phyloP scores from a whole-genome alignment of 1,140 invertebrate species.

The Cydia pomonella region DNA sequence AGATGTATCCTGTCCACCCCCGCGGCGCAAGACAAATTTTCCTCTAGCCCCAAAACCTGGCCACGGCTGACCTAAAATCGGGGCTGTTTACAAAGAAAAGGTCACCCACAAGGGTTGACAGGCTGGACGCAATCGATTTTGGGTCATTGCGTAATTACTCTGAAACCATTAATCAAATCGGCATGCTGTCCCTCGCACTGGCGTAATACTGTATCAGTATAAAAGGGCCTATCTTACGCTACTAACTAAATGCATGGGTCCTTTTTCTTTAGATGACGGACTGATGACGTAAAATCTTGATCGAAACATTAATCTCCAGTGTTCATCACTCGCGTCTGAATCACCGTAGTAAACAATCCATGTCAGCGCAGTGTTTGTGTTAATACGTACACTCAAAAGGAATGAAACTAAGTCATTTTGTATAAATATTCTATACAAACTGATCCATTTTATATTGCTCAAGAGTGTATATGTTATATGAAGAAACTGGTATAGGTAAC shows the following conservation, averaged over 20 bases:
- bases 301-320: slow-evolving; percentile 14
- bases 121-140: slow-evolving; percentile 54
- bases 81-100: slow-evolving; percentile 50
- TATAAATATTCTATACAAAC: no score
- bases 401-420: no score
- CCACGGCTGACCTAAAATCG: slow-evolving; percentile 55
- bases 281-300: slow-evolving; percentile 11
- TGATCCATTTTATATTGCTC: no score
- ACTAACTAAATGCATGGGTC: not conserved
- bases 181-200: slow-evolving; percentile 1
- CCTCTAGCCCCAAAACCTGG: slow-evolving; percentile 48
- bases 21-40: slow-evolving; percentile 25
- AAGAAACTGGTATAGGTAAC: slow-evolving; percentile 11
- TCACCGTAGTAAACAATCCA: slow-evolving; percentile 9
- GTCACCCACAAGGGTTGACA: slow-evolving; percentile 51
- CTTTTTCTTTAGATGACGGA: not conserved
- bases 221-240: not conserved
- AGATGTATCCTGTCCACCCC: slow-evolving; percentile 33
- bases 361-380: not conserved
- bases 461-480: not conserved
- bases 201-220: not conserved
- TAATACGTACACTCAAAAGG: not conserved
- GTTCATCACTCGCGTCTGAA: not conserved
- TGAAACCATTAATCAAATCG: slow-evolving; percentile 44
- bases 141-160: slow-evolving; percentile 42